Base-by-base conservation (phyloP, 2,888 invertebrate genomes). In the Lepidocyrtinus sp. region DNA sequence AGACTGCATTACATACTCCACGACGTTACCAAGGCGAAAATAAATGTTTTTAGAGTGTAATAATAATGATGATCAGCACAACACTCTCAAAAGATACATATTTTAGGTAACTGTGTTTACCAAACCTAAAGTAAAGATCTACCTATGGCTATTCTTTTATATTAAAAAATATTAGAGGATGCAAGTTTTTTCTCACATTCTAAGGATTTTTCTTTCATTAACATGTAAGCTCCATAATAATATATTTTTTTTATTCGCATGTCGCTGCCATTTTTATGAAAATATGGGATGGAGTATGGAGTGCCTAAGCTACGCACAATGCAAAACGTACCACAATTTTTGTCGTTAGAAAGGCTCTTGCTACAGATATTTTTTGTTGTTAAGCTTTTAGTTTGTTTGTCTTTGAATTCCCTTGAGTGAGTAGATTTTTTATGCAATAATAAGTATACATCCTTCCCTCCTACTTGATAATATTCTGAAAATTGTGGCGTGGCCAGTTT, bases 131-230 rank as follows among this genome's bases (percentile, higher is more conserved):
- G 36, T 36, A 12, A 12, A 36, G 36, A 36, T 36, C 5, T 36
- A 36, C 5, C 5, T 50, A 12, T 50, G 50, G n/a, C n/a, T n/a
- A n/a, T 50, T 50, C 2, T 50, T 50, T 50, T 15, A 50, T 12
- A 7, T 50, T 36, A 12, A 36, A 12, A 50, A 36, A 36, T 36
- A 36, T 36, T 50, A 50, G 36, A 36, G 36, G 36, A 50, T 50
- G 50, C n/a, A 50, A 7, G 12, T 50, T n/a, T n/a, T 50, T 79
- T 79, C 78, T 79, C 78, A 79, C 78, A 79, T 69, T 69, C 73
- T 79, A 79, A 79, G 78, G 78, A 62, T 79, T 73, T 75, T 50
- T 79, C 45, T 68, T 73, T 79, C 73, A 79, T 79, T 79, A 79
- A 55, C 78, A 55, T 63, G 67, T 21, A 45, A 9, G 17, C 22